A percentile compares a stretch with the other conserved stretches of the same genome.
Conservation (phyloP, 1,140 invertebrate genomes). For the Drosophila ohnishii region DNA sequence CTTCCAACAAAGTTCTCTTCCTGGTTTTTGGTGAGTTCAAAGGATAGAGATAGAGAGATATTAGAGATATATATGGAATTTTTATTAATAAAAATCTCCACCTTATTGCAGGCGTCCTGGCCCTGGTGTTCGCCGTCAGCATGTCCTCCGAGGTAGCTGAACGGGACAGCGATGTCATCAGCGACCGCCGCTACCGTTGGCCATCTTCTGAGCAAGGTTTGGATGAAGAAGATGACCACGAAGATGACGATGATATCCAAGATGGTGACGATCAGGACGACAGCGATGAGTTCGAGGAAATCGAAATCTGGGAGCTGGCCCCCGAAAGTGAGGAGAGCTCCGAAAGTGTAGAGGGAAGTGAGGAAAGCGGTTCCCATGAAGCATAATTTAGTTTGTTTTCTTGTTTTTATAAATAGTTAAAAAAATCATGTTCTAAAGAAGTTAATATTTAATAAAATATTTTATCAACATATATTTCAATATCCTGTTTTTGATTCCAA, state of each 20-base stretch:
- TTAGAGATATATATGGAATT: too few relatives aligned
- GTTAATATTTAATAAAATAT: constrained; percentile 9
- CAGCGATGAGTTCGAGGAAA: background rate
- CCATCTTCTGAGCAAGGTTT: constrained; percentile 12
- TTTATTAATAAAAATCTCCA: background rate
- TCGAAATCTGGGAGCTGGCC: background rate
- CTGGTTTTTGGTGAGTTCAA: constrained; percentile 57
- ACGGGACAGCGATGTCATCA: constrained; percentile 36
- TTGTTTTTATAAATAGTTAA: constrained; percentile 32
- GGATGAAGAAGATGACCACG: background rate
- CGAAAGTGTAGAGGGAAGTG: background rate
- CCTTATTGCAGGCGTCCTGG: constrained; percentile 42
- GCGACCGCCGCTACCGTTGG: constrained; percentile 68
- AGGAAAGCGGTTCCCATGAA: constrained; percentile 22
- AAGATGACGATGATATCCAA: background rate
- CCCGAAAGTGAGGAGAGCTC: background rate
- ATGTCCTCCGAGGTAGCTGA: constrained; percentile 7
- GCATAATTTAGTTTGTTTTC: constrained; percentile 1
- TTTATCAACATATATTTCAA: background rate
- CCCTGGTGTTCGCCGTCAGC: constrained; percentile 40
- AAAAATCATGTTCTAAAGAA: background rate
- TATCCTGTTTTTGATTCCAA: too few relatives aligned
- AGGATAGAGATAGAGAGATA: too few relatives aligned
- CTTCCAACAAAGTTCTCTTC: constrained; percentile 52
- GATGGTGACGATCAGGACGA: background rate